Evolutionary conservation across 1,140 invertebrate species (phyloP).

Genomic region (Zaprionus vittiger): DNA sequence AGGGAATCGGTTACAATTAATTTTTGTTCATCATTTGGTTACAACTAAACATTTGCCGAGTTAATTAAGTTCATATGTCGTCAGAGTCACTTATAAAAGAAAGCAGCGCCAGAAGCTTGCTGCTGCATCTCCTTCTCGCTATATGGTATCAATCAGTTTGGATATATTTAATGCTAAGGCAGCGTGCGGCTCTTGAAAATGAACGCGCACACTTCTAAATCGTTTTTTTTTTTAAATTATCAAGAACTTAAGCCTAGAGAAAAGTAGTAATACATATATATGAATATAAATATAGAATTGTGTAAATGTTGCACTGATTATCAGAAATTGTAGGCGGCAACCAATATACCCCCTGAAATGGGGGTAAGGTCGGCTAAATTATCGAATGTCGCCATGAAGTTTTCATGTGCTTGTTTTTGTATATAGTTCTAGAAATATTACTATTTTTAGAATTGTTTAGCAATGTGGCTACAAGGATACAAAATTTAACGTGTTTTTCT

Average conservation of each 20-base stretch:
- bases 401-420: constrained; percentile 35
- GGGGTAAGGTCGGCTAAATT: constrained; percentile 7
- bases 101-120: constrained; percentile 22
- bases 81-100: constrained; percentile 51
- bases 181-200: constrained; percentile 51
- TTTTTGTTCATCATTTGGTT: constrained; percentile 52
- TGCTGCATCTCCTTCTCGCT: constrained; percentile 12
- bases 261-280: constrained; percentile 69
- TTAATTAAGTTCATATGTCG: constrained; percentile 50
- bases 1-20: constrained; percentile 70
- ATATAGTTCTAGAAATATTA: constrained; percentile 50
- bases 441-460: constrained; percentile 29
- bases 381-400: constrained; percentile 56
- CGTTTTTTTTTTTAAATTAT: constrained; percentile 51
- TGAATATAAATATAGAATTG: constrained; percentile 48
- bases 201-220: constrained; percentile 59
- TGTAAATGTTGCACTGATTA: constrained; percentile 74
- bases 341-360: constrained; percentile 23
- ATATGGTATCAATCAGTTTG: constrained; percentile 33
- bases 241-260: constrained; percentile 71
- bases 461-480: constrained; percentile 39
- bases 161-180: constrained; percentile 60
- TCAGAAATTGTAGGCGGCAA: constrained; percentile 59
- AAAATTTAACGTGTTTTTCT: constrained; percentile 31
- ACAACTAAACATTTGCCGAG: constrained; percentile 69